Conservation (phyloP, 2,113 vertebrate genomes). For the Rhinolophus sinicus region DNA sequence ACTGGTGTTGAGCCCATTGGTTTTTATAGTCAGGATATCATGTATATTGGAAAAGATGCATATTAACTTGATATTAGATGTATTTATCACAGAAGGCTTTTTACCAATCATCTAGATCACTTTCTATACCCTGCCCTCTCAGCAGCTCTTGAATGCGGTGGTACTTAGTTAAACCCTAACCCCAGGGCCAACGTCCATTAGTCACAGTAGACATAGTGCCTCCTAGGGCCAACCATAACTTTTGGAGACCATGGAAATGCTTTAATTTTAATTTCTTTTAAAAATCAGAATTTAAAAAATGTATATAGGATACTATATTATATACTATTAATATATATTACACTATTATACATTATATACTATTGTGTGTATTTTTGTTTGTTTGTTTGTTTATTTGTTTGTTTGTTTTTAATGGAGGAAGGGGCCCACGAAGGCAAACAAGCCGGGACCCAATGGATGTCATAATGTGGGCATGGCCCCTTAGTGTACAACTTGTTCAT, state of each 20-base stretch:
- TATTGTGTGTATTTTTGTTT: no score
- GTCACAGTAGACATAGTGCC: not conserved
- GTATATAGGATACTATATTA: not conserved
- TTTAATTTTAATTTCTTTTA: constrained; percentile 1
- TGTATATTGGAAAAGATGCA: not conserved
- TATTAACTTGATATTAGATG: not conserved
- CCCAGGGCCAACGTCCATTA: not conserved
- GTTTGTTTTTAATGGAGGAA: not conserved
- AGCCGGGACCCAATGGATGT: not conserved
- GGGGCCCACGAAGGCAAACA: not conserved
- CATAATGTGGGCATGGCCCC: not conserved
- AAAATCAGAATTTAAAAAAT: not conserved
- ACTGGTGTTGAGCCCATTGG: not conserved
- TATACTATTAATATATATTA: not conserved
- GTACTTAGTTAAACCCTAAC: not conserved
- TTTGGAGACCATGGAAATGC: not conserved
- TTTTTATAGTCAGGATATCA: not conserved
- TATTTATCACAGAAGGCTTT: not conserved
- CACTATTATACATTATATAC: no score
- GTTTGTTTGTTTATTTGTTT: not conserved
- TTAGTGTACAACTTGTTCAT: not conserved
- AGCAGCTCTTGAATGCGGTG: not conserved
- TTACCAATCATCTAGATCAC: not conserved
- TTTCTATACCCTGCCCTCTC: not conserved
- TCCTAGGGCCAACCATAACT: not conserved